A percentile compares a stretch with the other conserved stretches of the same genome.
These are phyloP conservation scores for Merluccius polli DNA, from an alignment of 2,797 vertebrate species.

Conservation along the genomic window DNA sequence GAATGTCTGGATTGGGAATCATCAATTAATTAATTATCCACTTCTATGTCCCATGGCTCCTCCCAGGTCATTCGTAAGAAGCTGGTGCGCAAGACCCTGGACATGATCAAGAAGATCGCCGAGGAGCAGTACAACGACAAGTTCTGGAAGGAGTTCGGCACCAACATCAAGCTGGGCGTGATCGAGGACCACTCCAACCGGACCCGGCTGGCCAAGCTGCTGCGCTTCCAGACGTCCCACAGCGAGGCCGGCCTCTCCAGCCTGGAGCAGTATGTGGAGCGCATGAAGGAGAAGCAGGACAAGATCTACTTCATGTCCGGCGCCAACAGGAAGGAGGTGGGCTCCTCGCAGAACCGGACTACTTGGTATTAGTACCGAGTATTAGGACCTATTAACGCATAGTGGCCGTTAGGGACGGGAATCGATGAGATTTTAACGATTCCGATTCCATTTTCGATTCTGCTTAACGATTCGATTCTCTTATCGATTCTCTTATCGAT, in stretches of 20 bases:
- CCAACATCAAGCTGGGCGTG: conserved; percentile 97
- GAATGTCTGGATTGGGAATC: too few relatives aligned
- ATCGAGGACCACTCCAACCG: conserved; percentile 99
- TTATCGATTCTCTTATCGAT: too few relatives aligned
- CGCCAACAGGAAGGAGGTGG: conserved; percentile 91
- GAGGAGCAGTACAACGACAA: conserved; percentile 95
- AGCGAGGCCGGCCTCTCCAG: conserved; percentile 79
- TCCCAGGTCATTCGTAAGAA: conserved; percentile 96
- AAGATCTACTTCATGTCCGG: conserved; percentile 99
- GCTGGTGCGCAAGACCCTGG: conserved; percentile 95
- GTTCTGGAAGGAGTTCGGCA: conserved; percentile 99
- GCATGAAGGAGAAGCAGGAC: conserved; percentile 99
- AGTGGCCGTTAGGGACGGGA: too few relatives aligned
- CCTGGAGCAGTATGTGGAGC: conserved; percentile 94
- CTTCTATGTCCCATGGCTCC: not conserved
- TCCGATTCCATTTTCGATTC: too few relatives aligned
- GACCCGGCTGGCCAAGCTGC: conserved; percentile 93
- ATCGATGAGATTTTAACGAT: too few relatives aligned
- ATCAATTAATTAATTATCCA: not conserved
- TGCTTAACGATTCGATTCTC: too few relatives aligned
- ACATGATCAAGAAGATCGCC: conserved; percentile 99
- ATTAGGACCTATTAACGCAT: too few relatives aligned
- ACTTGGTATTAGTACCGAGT: not conserved
- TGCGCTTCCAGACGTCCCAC: conserved; percentile 94
- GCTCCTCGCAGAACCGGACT: not conserved